Conservation (phyloP, 2,797 vertebrate genomes). For the Sylvia borin region DNA sequence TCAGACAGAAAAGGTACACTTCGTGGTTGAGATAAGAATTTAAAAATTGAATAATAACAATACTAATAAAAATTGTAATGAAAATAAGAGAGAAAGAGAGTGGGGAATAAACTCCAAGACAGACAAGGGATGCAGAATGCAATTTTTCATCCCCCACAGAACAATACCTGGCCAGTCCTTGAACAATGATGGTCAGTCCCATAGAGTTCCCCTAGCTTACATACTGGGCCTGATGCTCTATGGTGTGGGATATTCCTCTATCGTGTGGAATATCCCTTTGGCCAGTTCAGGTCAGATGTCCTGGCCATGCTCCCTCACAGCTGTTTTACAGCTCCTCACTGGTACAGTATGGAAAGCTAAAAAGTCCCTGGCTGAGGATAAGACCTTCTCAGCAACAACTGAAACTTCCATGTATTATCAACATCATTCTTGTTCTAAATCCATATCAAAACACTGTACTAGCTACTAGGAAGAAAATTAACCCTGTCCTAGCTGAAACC, state of each 20-base stretch:
- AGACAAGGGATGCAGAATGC: background rate
- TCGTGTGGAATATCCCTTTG: background rate
- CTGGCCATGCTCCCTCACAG: background rate
- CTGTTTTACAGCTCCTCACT: background rate
- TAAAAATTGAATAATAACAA: background rate
- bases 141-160: background rate
- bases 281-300: background rate
- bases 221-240: background rate
- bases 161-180: accelerated
- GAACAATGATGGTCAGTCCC: too few relatives aligned
- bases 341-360: background rate
- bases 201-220: background rate
- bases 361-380: background rate
- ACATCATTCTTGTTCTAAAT: background rate
- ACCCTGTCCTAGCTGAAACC: background rate
- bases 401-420: background rate
- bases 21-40: background rate
- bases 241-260: background rate
- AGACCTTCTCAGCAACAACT: background rate
- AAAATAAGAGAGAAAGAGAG: background rate
- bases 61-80: background rate
- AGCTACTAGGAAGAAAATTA: background rate
- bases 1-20: background rate
- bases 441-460: background rate
- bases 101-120: background rate